Evolutionary conservation across 2,113 vertebrate genomes (phyloP).

Genomic region (Actenoides hombroni): DNA sequence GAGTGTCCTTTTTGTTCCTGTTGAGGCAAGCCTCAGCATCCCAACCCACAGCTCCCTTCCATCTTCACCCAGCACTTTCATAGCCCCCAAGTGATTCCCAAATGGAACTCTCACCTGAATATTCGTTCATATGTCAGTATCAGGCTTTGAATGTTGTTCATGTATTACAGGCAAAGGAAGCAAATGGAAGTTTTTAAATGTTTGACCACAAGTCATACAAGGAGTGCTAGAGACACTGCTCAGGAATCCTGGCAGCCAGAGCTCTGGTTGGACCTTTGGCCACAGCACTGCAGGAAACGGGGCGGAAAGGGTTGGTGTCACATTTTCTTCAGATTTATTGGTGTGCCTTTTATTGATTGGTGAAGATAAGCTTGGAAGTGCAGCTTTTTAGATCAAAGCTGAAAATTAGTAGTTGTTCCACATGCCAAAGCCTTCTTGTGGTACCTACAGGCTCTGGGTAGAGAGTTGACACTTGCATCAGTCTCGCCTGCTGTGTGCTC

Average conservation of each 20-base stretch:
- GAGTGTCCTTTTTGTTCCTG: neutral
- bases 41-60: neutral
- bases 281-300: neutral
- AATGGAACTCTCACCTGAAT: neutral
- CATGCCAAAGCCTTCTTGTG: neutral
- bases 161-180: neutral
- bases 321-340: neutral
- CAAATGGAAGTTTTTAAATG: neutral
- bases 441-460: neutral
- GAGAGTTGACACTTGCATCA: neutral
- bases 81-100: neutral
- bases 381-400: neutral
- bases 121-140: no score
- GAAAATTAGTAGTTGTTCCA: neutral
- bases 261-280: neutral
- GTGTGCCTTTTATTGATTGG: neutral
- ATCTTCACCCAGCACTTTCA: neutral
- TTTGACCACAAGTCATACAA: neutral
- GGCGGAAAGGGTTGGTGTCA: fast-evolving
- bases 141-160: neutral
- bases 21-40: neutral
- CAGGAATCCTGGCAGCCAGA: neutral
- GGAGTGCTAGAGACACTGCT: neutral
- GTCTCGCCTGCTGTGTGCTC: fast-evolving
- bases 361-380: neutral